Evolutionary conservation across 2,797 vertebrate species (phyloP), one percentile per base, ranked within the genome.

Genomic region (Oceanodroma leucorhoa): DNA sequence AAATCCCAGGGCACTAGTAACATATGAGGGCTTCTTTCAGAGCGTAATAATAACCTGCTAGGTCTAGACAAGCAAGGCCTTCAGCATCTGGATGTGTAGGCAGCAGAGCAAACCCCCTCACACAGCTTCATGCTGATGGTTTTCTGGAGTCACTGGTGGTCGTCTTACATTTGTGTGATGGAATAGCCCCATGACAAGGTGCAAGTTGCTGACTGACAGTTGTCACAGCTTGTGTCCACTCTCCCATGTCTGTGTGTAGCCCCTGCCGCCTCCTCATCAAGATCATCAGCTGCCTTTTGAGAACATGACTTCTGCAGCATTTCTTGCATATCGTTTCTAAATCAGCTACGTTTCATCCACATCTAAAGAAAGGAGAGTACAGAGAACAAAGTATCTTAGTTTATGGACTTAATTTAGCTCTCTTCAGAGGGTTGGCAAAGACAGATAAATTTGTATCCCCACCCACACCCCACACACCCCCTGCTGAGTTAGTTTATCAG

Each of bases 381-480:
- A 73, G 43, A 79, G 10, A 51, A 15, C 11, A 48, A 76, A 34
- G 9, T 27, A 50, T 48, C 36, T 76, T 76, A 48, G 27, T 65
- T 76, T 50, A 30, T 30, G 32, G 20, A 48, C 34, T 64, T 66
- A 43, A 43, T 61, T 78, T 73, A 40, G n/a, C 6, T 43, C 14
- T 85, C 34, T 69, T 22, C 40, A 65, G 22, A 76, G 23, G 10
- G 6, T 1, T 86, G 36, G 26, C 22, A 60, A 48, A 79, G 11
- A 32, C 26, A 45, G 21, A 43, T 11, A 62, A 17, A 45, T 40
- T 57, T 27, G 6, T 34, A 50, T 23, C 10, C 18, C 9, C 38
- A 17, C 12, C 2, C 21, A 6, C 24, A 14, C 5, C 34, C 2
- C 12, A 2, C 13, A 18, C 10, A 17, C 2, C 0, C 32, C 4